phyloP scores from a whole-genome alignment of 2,888 invertebrate genomes.

The Leptinotarsa tumamoca region DNA sequence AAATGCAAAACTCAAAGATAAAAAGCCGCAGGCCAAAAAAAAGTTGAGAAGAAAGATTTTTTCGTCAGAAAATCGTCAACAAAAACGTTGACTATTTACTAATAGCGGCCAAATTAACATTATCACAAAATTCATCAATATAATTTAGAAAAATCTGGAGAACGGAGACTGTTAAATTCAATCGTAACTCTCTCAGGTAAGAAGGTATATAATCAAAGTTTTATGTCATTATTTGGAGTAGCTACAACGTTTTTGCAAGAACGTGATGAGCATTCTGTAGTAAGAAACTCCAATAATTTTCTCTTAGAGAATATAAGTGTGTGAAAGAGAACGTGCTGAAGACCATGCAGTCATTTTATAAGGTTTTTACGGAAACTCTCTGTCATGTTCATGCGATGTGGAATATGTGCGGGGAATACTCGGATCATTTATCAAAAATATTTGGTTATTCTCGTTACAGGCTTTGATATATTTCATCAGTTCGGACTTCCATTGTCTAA shows the following conservation, averaged over 20 bases:
- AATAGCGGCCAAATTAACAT: no score
- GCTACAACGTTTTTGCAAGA: neutral
- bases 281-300: neutral
- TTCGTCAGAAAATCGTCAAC: no score
- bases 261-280: neutral
- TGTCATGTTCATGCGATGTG: neutral
- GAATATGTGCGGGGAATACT: neutral
- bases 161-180: no score
- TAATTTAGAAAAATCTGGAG: no score
- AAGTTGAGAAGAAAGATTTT: no score
- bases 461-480: no score
- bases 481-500: no score
- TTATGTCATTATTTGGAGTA: constrained; percentile 4
- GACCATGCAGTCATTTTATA: neutral
- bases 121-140: no score
- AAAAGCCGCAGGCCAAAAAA: no score
- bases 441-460: neutral
- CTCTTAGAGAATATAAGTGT: neutral
- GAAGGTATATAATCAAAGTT: neutral
- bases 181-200: neutral
- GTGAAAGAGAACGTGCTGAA: constrained; percentile 1
- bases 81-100: no score
- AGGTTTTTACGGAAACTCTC: neutral
- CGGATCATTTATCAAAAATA: neutral
- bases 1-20: no score